A percentile compares a stretch with the other conserved stretches of the same genome.
Evolutionary conservation across 2,113 vertebrate genomes (phyloP).

Genomic region (Campylorhamphus procurvoides): DNA sequence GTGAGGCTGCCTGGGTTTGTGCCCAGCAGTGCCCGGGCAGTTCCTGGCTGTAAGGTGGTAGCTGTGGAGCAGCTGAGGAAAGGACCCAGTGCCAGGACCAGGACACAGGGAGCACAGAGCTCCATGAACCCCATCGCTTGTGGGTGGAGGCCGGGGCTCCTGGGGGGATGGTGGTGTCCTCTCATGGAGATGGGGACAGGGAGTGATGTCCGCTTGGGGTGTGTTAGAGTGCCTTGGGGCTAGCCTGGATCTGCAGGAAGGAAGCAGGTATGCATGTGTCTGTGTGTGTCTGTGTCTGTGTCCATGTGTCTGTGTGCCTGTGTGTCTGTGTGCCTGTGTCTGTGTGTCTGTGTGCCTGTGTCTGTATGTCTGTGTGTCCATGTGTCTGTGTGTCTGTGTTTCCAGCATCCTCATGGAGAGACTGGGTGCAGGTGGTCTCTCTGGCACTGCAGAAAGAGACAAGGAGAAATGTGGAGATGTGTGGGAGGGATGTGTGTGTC

Average conservation of each 20-base stretch:
- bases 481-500: no score
- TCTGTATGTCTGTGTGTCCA: background rate
- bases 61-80: background rate
- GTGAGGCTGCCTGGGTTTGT: background rate
- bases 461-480: background rate
- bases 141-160: background rate
- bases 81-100: background rate
- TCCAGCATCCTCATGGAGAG: background rate
- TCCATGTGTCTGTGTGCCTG: no score
- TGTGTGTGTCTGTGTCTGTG: background rate
- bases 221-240: background rate
- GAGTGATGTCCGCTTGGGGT: background rate
- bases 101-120: background rate
- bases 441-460: background rate
- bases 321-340: background rate
- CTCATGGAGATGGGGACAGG: no score
- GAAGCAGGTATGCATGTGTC: background rate
- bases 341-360: background rate
- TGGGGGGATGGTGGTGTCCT: background rate
- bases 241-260: background rate
- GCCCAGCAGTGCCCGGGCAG: background rate
- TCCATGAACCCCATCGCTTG: background rate
- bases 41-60: background rate
- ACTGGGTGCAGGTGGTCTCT: background rate
- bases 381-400: background rate